Percentiles rank a stretch among this genome's conserved stretches.
Conservation (phyloP, 2,797 vertebrate species). For the Melanogrammus aeglefinus region DNA sequence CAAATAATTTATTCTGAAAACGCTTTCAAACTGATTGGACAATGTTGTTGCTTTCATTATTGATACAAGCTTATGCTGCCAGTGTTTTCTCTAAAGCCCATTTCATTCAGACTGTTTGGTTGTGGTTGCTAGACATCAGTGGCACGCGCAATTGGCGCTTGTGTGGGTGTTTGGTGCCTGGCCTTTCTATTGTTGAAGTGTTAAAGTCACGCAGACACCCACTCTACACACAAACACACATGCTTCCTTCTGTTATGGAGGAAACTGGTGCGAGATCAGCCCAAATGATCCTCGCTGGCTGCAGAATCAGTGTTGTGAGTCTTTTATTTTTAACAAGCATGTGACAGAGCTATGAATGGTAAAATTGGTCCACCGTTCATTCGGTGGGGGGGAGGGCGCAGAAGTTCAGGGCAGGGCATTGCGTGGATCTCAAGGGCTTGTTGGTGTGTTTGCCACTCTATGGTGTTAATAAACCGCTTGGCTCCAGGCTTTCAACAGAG, state of each 20-base stretch:
- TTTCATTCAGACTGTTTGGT: neutral
- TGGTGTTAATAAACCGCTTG: neutral
- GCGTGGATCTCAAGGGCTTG: too few species aligned
- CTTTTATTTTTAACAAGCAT: slow-evolving; percentile 51
- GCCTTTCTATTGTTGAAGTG: slow-evolving; percentile 19
- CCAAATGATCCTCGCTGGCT: slow-evolving; percentile 45
- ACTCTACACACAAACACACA: neutral
- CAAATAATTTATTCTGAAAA: neutral
- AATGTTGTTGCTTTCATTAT: neutral
- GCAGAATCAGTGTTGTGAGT: slow-evolving; percentile 52
- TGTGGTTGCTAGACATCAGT: slow-evolving; percentile 1
- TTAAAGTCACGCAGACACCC: slow-evolving; percentile 18
- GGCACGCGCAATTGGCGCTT: neutral
- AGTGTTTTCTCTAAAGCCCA: neutral
- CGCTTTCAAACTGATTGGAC: neutral
- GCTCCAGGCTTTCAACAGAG: neutral
- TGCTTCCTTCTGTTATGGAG: neutral
- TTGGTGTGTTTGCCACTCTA: neutral
- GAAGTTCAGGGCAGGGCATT: too few species aligned
- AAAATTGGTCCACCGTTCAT: too few species aligned
- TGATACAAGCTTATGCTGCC: neutral
- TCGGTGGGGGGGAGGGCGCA: too few species aligned
- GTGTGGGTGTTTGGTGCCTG: neutral
- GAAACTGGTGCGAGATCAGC: slow-evolving; percentile 42
- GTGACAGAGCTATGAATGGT: too few species aligned